Evolutionary conservation across 2,888 invertebrate species (phyloP).

Genomic region (Elgonia sp.): DNA sequence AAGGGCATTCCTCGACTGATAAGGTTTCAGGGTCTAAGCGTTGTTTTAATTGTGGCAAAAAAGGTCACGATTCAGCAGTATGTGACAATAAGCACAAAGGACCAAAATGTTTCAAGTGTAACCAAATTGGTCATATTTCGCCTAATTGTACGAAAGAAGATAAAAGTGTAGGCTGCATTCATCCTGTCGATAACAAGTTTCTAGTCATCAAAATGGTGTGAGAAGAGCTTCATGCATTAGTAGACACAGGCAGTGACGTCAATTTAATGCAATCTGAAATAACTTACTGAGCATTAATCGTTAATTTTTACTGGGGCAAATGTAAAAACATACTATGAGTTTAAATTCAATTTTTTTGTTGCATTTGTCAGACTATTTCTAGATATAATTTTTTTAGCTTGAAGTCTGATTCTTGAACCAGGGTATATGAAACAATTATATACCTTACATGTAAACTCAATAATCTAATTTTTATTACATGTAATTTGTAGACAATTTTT

Average conservation of each 20-base stretch:
- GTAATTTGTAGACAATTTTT: no score
- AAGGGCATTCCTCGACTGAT: neutral
- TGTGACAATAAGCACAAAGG: slow-evolving; percentile 23
- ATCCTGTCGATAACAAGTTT: neutral
- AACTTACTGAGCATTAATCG: no score
- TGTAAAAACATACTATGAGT: no score
- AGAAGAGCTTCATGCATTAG: neutral
- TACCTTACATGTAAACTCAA: no score
- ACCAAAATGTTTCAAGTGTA: slow-evolving; percentile 48
- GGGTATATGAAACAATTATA: no score
- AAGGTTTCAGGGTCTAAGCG: neutral
- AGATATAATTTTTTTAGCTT: no score
- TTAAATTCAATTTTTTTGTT: no score
- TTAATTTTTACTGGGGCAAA: no score
- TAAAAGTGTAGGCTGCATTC: neutral
- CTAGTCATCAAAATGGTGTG: neutral
- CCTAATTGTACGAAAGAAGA: slow-evolving; percentile 17
- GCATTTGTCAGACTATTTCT: no score
- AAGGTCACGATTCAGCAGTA: neutral
- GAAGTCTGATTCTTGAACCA: no score
- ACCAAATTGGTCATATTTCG: slow-evolving; percentile 25
- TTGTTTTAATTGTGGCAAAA: slow-evolving; percentile 50
- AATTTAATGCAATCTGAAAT: slow-evolving; percentile 12
- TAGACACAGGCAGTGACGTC: slow-evolving; percentile 37
- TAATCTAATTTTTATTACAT: no score